A percentile compares a stretch with the other conserved stretches of the same genome.
Conservation (phyloP, 1,140 invertebrate species). For the Drosophila erecta region DNA sequence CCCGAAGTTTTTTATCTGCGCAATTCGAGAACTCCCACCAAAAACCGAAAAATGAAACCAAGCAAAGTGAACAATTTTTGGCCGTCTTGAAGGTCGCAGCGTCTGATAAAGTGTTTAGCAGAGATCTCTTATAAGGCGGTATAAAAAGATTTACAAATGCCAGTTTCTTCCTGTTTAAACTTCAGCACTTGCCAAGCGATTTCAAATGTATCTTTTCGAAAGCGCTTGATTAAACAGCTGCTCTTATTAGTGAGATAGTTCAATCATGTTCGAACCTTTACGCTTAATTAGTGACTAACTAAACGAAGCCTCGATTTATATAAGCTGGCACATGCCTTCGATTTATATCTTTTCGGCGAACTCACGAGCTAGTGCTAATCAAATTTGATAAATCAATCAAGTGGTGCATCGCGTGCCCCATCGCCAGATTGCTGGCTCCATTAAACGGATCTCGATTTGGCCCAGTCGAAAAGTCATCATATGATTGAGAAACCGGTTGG, state of each 20-base stretch:
- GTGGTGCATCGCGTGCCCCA: conserved; percentile 14
- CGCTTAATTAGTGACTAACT: neutral
- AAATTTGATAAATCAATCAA: conserved; percentile 47
- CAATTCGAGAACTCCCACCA: conserved; percentile 16
- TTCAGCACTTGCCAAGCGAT: too few species aligned
- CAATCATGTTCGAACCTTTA: too few species aligned
- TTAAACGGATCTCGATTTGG: conserved; percentile 19
- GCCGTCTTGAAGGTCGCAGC: conserved; percentile 25
- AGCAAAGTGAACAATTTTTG: conserved; percentile 6
- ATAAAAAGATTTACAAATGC: neutral
- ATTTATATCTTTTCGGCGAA: conserved; percentile 21
- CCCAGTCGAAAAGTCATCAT: conserved; percentile 14
- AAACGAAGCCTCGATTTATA: conserved; percentile 11
- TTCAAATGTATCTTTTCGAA: too few species aligned
- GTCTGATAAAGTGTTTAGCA: conserved; percentile 22
- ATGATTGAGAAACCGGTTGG: conserved; percentile 11
- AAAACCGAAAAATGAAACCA: conserved; percentile 3
- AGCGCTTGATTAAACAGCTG: too few species aligned
- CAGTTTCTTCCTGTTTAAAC: too few species aligned
- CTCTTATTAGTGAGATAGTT: too few species aligned
- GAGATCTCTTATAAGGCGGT: neutral
- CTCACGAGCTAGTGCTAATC: conserved; percentile 43
- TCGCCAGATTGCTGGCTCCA: conserved; percentile 18
- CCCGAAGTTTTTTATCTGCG: conserved; percentile 24
- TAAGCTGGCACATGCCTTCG: conserved; percentile 46